phyloP scores from a whole-genome alignment of 2,797 vertebrate species.

The Lateolabrax maculatus region DNA sequence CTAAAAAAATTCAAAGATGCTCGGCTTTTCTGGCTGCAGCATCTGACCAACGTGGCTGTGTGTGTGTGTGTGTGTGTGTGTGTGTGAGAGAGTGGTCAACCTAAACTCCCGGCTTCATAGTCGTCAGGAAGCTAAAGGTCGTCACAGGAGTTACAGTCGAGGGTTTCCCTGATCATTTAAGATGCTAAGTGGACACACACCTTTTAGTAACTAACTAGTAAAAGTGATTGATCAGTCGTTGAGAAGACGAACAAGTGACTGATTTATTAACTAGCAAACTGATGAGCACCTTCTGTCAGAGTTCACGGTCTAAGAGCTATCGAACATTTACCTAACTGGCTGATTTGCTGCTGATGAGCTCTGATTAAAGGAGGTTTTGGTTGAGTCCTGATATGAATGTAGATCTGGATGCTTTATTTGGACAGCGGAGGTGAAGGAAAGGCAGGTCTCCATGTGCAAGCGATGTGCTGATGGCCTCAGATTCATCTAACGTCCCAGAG shows the following conservation, averaged over 20 bases:
- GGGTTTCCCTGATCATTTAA: conserved; percentile 14
- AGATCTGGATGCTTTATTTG: not conserved
- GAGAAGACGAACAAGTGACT: conserved; percentile 42
- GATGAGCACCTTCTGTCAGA: conserved; percentile 11
- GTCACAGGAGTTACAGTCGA: conserved; percentile 7
- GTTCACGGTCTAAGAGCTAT: conserved; percentile 22
- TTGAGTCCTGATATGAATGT: not conserved
- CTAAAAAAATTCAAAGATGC: too few relatives aligned
- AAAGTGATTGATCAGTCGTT: conserved; percentile 28
- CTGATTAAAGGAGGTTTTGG: conserved; percentile 22
- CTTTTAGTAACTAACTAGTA: conserved; percentile 3
- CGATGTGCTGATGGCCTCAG: not conserved
- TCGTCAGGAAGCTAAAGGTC: not conserved
- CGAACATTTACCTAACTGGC: conserved; percentile 9
- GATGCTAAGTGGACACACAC: conserved; percentile 6
- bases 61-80: too few relatives aligned
- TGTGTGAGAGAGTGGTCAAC: not conserved
- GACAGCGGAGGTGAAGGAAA: not conserved
- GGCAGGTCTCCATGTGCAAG: not conserved
- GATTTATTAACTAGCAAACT: conserved; percentile 44
- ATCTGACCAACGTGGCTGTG: conserved; percentile 14
- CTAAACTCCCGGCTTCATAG: not conserved
- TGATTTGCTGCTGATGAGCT: conserved; percentile 27
- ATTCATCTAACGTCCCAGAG: conserved; percentile 12
- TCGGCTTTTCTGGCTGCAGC: not conserved